Conservation (phyloP, 2,888 invertebrate species). For the Teinopalpus imperialis region DNA sequence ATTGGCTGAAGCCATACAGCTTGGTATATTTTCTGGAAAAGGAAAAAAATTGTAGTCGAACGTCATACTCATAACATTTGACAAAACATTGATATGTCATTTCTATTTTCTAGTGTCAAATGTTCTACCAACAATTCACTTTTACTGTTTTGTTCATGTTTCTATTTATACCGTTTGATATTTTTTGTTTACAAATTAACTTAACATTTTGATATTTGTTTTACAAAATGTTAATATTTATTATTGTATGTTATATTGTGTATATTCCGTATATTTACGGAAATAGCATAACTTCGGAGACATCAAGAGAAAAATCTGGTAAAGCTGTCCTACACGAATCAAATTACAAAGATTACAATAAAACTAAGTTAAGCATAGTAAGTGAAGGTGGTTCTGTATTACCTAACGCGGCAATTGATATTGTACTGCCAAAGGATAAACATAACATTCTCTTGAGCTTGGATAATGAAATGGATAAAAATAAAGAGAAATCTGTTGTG, state of each 20-base stretch:
- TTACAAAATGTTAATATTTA: constrained; percentile 41
- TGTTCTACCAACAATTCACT: constrained; percentile 7
- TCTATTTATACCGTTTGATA: constrained; percentile 16
- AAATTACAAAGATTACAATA: constrained; percentile 29
- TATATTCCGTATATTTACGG: constrained; percentile 38
- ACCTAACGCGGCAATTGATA: constrained; percentile 35
- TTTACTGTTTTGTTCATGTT: constrained; percentile 13
- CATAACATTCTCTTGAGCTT: constrained; percentile 40
- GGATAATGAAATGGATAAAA: constrained; percentile 47
- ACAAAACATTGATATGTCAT: constrained; percentile 3
- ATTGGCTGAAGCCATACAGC: too few species aligned
- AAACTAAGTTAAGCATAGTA: constrained; percentile 40
- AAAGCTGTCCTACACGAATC: constrained; percentile 24
- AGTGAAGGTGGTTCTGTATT: constrained; percentile 57
- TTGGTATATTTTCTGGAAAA: too few species aligned
- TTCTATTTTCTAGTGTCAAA: neutral
- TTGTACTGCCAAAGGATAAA: constrained; percentile 44
- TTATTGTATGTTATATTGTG: constrained; percentile 40
- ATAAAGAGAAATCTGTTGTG: constrained; percentile 41
- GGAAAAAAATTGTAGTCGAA: too few species aligned
- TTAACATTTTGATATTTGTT: constrained; percentile 25
- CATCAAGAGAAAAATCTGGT: constrained; percentile 24
- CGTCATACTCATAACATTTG: constrained; percentile 15
- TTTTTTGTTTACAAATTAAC: constrained; percentile 15
- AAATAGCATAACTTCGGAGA: constrained; percentile 33